phyloP scores from a whole-genome alignment of 2,797 vertebrate species.

The Phalloptychus januarius region DNA sequence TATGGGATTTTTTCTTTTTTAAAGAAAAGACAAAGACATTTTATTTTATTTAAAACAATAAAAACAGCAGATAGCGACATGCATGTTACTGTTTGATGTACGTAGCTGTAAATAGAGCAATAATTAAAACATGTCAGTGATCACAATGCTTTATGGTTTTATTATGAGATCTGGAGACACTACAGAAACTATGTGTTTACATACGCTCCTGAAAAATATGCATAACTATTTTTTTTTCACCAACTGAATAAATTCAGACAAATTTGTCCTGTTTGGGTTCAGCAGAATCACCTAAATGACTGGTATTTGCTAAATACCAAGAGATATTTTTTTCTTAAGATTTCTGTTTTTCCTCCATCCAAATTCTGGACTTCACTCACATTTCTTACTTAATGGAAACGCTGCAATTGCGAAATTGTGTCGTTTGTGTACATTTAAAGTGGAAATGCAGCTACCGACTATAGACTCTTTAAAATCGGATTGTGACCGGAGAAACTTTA shows the following conservation, averaged over 20 bases:
- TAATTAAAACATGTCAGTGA: neutral
- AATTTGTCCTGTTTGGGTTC: neutral
- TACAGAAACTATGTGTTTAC: neutral
- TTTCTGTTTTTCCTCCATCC: neutral
- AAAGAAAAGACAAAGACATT: neutral
- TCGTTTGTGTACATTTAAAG: no score
- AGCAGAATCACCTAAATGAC: no score
- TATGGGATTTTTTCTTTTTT: neutral
- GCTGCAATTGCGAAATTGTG: no score
- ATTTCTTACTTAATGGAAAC: no score
- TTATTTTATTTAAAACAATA: neutral
- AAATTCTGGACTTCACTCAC: neutral
- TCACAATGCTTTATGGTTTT: neutral
- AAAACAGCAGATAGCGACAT: neutral
- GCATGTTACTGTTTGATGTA: neutral
- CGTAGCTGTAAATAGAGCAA: neutral
- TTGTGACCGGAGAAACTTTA: neutral
- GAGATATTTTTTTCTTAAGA: neutral
- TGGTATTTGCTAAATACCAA: neutral
- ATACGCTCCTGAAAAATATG: neutral
- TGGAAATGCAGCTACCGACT: neutral
- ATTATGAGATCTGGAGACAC: neutral
- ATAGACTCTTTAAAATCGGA: neutral
- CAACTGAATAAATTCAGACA: neutral
- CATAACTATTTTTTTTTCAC: neutral